phyloP scores from a whole-genome alignment of 2,888 invertebrate species.

The Drosophila meridiana region DNA sequence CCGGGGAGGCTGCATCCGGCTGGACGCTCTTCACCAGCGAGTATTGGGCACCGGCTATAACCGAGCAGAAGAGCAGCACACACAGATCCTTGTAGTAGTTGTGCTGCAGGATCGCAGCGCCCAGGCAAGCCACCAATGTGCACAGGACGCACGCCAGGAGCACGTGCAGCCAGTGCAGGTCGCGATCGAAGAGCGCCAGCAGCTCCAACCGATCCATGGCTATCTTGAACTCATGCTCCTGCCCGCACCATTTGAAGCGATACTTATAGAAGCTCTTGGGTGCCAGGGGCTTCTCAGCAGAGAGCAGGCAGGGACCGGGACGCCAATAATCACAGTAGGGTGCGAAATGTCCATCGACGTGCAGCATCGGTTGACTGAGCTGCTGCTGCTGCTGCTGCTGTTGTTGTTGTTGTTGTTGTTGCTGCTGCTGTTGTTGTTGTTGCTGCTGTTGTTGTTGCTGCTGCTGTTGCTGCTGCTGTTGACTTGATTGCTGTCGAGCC shows the following conservation, averaged over 20 bases:
- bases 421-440: conserved; percentile 8
- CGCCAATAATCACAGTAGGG: conserved; percentile 85
- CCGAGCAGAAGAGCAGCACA: conserved; percentile 97
- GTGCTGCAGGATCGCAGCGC: conserved; percentile 92
- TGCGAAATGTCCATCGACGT: conserved; percentile 82
- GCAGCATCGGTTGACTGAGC: conserved; percentile 75
- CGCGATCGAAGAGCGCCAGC: conserved; percentile 96
- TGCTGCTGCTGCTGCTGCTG: conserved; percentile 38
- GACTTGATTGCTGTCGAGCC: conserved; percentile 11
- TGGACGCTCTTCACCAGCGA: conserved; percentile 98
- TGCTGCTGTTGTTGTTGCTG: conserved; percentile 29
- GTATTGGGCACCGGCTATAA: conserved; percentile 99
- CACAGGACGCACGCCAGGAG: conserved; percentile 93
- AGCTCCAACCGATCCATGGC: conserved; percentile 96
- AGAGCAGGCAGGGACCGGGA: conserved; percentile 80
- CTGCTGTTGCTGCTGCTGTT: conserved; percentile 35
- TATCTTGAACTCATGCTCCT: conserved; percentile 88
- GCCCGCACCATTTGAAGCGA: conserved; percentile 82
- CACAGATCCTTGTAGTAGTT: conserved; percentile 96
- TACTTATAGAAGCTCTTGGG: conserved; percentile 85
- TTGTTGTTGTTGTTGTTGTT: conserved; percentile 20
- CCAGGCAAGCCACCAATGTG: conserved; percentile 93
- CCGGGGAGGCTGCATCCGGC: conserved; percentile 99
- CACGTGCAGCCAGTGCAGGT: conserved; percentile 90
- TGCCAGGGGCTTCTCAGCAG: conserved; percentile 80